A percentile compares a stretch with the other conserved stretches of the same genome.
phyloP scores from a whole-genome alignment of 2,113 vertebrate species.

The Ochotona princeps region DNA sequence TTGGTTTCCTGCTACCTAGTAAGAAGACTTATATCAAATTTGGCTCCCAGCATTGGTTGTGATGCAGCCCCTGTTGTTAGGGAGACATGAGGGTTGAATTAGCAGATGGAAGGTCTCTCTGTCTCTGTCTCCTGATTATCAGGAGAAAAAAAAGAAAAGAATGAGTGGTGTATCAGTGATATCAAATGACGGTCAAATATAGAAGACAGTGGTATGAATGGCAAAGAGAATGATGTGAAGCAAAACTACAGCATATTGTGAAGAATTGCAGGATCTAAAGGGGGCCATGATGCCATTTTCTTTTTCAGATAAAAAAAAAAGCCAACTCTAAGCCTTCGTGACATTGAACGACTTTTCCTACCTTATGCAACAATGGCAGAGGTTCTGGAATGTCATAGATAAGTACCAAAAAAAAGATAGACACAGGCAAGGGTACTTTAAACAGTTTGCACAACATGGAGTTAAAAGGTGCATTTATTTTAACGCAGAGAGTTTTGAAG shows the following conservation, averaged over 20 bases:
- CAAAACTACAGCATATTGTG: background rate
- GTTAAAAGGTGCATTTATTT: too few relatives aligned
- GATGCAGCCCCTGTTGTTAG: too few relatives aligned
- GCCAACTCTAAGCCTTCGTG: background rate
- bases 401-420: background rate
- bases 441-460: too few relatives aligned
- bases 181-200: background rate
- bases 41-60: too few relatives aligned
- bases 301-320: background rate
- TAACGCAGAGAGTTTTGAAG: too few relatives aligned
- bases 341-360: background rate
- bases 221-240: background rate
- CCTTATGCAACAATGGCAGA: background rate
- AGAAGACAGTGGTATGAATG: background rate
- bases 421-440: background rate
- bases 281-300: background rate
- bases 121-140: too few relatives aligned
- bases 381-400: background rate
- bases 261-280: background rate
- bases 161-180: background rate
- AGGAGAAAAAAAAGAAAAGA: too few relatives aligned
- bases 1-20: too few relatives aligned
- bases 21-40: too few relatives aligned
- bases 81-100: too few relatives aligned
- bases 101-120: too few relatives aligned